Evolutionary conservation across 2,888 invertebrate genomes (phyloP), one percentile per base, ranked within the genome.

Genomic region (Hirudinaria manillensis): DNA sequence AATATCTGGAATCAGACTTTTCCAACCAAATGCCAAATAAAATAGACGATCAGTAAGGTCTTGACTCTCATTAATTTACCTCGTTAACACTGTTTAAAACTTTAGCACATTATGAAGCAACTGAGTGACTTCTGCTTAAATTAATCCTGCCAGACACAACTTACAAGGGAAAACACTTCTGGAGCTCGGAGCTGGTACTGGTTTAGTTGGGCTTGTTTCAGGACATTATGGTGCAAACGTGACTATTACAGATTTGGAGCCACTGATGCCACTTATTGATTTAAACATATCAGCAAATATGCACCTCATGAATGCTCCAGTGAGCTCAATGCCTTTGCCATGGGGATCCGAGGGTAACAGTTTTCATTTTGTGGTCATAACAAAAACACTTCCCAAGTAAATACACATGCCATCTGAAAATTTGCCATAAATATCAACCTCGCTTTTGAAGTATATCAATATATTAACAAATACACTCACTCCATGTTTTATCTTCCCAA

Each of bases 171-270:
- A 34, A 55, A 24, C 72, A 21, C 21, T 71, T 36, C 83, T 91
- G 75, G 91, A 92, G 84, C 86, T 91, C 29, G 91, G 91, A 67
- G 88, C 91, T 78, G 91, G 91, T 32, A 87, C 91, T 72, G 91
- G 91, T 65, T 89, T 90, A 80, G 90, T 90, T 77, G 91, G 91
- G 61, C 85, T 91, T 53, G 88, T 89, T 75, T 90, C 91, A 74
- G 90, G 90, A 78, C 75, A 76, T 86, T 88, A 81, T 85, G 90
- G 90, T 72, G 90, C 90, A 67, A 86, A 89, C 19, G 45, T 70
- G 32, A 87, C 88, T 45, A 83, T 90, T 72, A 91, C 91, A 76
- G 91, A 91, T 83, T 86, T 91, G 79, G 89, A 89, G 65, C 89
- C 89, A 81, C 87, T 89, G 75, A 82, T 91, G 65, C 88, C 89